These are phyloP conservation scores for Meandrusa payeni DNA, from an alignment of 2,888 invertebrate genomes.

Conservation along the genomic window DNA sequence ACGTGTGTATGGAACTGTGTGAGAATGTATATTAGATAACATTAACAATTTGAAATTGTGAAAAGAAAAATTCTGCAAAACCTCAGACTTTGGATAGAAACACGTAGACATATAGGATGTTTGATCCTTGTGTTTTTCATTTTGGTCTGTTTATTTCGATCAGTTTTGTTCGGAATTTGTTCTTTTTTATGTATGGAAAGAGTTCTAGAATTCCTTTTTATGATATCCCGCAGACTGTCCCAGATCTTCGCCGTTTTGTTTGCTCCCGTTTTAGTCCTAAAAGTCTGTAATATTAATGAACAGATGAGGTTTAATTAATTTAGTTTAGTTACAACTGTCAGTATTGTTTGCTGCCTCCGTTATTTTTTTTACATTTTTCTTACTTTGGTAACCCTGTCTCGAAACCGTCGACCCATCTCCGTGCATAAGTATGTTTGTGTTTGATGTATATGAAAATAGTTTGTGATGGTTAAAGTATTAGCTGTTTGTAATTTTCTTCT, in stretches of 20 bases:
- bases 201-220: conserved; percentile 24
- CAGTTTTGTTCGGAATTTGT: conserved; percentile 24
- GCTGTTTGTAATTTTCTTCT: no score
- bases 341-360: conserved; percentile 17
- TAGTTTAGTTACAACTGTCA: conserved; percentile 23
- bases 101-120: conserved; percentile 9
- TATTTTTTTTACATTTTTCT: conserved; percentile 14
- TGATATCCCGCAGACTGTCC: conserved; percentile 16
- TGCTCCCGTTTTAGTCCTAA: conserved; percentile 7
- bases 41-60: neutral
- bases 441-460: no score
- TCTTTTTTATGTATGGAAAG: conserved; percentile 23
- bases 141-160: conserved; percentile 19
- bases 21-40: conserved; percentile 1
- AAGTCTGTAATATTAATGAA: conserved; percentile 20
- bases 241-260: conserved; percentile 2
- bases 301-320: conserved; percentile 25
- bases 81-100: conserved; percentile 11
- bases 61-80: conserved; percentile 19
- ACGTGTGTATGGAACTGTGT: conserved; percentile 6
- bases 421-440: neutral
- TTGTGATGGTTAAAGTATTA: no score
- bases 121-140: conserved; percentile 19
- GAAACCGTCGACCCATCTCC: neutral
- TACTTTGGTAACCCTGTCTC: conserved; percentile 22